A percentile compares a stretch with the other conserved stretches of the same genome.
phyloP scores from a whole-genome alignment of 2,797 vertebrate genomes.

The Eleutherodactylus coqui region DNA sequence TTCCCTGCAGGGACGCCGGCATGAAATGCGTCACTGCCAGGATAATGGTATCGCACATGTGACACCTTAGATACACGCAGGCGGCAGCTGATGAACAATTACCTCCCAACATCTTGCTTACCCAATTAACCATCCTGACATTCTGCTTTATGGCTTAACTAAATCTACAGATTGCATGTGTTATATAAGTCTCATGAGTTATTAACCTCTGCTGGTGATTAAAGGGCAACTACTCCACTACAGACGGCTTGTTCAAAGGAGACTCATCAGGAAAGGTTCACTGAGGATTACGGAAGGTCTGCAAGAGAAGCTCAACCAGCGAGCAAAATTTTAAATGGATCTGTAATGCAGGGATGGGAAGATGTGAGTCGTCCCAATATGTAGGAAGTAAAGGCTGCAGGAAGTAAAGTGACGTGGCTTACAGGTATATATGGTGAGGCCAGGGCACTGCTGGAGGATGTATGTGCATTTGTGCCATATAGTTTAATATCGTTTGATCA shows the following conservation, averaged over 20 bases:
- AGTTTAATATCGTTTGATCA: too few species aligned
- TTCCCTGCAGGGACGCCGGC: background rate
- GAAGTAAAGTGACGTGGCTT: too few species aligned
- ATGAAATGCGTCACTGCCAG: background rate
- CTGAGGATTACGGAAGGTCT: background rate
- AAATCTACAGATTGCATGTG: background rate
- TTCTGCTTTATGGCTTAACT: background rate
- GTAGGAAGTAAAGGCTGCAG: background rate
- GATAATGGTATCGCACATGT: background rate
- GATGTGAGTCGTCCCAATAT: background rate
- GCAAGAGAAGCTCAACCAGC: too few species aligned
- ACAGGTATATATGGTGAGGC: too few species aligned
- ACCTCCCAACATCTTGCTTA: background rate
- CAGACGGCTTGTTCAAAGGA: background rate
- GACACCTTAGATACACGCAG: background rate
- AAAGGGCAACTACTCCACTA: background rate
- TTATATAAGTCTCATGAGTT: background rate
- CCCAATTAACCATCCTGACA: background rate
- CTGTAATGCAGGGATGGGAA: background rate
- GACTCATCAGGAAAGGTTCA: background rate
- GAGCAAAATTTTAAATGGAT: too few species aligned
- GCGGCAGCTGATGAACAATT: background rate
- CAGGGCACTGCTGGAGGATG: too few species aligned
- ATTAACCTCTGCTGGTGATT: constrained; percentile 4
- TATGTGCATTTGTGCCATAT: too few species aligned